Conservation (phyloP, 2,888 invertebrate genomes). For the Fabriciana adippe region DNA sequence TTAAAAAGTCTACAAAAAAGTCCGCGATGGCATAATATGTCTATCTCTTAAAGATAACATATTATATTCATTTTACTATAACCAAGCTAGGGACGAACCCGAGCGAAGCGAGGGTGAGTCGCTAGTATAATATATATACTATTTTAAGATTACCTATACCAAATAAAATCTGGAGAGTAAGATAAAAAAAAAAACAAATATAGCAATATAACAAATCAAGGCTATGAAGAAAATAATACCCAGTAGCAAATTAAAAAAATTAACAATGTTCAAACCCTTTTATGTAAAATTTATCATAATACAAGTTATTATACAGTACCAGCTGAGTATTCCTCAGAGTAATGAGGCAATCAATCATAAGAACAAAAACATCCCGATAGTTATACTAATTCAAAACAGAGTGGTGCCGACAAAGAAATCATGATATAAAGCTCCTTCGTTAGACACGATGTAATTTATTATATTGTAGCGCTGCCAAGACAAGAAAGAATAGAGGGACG, state of each 20-base stretch:
- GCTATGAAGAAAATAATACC: background rate
- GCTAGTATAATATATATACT: no score
- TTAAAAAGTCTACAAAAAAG: no score
- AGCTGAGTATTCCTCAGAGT: conserved; percentile 11
- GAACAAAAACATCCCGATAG: conserved; percentile 29
- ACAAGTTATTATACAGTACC: conserved; percentile 10
- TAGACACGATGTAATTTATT: conserved; percentile 61
- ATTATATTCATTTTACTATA: no score
- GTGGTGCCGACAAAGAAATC: conserved; percentile 41
- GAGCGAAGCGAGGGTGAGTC: no score
- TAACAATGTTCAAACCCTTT: background rate
- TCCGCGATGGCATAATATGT: no score
- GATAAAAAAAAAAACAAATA: no score
- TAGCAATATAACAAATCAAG: background rate
- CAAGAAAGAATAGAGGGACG: conserved; percentile 46
- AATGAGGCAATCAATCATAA: conserved; percentile 35
- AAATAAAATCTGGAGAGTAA: no score
- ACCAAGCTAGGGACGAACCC: no score
- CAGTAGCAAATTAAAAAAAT: no score
- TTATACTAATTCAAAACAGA: conserved; percentile 46
- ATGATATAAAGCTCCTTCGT: conserved; percentile 56
- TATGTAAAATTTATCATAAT: background rate
- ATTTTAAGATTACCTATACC: no score
- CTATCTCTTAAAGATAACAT: no score
- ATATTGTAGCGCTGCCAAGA: conserved; percentile 57